Evolutionary conservation across 2,113 vertebrate genomes (phyloP).

Genomic region (Xiphias gladius): DNA sequence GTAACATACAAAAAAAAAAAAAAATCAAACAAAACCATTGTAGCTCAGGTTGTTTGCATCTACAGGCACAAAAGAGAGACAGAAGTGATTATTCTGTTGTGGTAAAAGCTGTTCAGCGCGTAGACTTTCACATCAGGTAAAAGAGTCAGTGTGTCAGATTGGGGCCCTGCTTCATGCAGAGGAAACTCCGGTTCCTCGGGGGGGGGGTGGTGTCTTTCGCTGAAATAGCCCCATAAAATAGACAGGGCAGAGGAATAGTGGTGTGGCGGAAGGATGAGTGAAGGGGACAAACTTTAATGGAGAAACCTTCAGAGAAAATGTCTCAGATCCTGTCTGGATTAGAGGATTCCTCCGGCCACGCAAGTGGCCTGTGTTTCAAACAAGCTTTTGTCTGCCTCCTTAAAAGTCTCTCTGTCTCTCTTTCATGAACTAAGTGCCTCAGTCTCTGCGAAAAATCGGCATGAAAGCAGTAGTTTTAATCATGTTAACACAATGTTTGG

Average conservation of each 20-base stretch:
- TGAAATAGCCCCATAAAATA: no score
- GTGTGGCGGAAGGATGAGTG: neutral
- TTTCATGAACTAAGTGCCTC: slow-evolving; percentile 52
- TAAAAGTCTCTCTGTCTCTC: slow-evolving; percentile 31
- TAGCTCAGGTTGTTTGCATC: slow-evolving; percentile 48
- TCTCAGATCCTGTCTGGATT: slow-evolving; percentile 25
- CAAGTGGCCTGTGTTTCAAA: slow-evolving; percentile 39
- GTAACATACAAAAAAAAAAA: neutral
- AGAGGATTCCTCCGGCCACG: slow-evolving; percentile 46
- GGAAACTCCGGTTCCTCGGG: slow-evolving; percentile 33
- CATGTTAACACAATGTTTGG: slow-evolving; percentile 5
- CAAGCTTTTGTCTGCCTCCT: slow-evolving; percentile 9
- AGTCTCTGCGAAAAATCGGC: slow-evolving; percentile 29
- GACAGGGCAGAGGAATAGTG: neutral
- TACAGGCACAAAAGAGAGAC: slow-evolving; percentile 30
- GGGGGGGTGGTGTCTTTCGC: slow-evolving; percentile 26
- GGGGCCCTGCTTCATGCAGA: slow-evolving; percentile 27
- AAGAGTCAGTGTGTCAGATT: slow-evolving; percentile 65
- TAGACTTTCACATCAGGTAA: slow-evolving; percentile 65
- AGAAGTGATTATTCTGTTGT: slow-evolving; percentile 37
- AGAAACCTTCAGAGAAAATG: slow-evolving; percentile 26
- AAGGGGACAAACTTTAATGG: slow-evolving; percentile 16
- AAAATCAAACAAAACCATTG: neutral
- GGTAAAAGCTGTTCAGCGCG: slow-evolving; percentile 41
- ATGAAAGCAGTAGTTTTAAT: slow-evolving; percentile 42